Evolutionary conservation across 2,888 invertebrate genomes (phyloP).

Genomic region (Drosophila meridionalis): DNA sequence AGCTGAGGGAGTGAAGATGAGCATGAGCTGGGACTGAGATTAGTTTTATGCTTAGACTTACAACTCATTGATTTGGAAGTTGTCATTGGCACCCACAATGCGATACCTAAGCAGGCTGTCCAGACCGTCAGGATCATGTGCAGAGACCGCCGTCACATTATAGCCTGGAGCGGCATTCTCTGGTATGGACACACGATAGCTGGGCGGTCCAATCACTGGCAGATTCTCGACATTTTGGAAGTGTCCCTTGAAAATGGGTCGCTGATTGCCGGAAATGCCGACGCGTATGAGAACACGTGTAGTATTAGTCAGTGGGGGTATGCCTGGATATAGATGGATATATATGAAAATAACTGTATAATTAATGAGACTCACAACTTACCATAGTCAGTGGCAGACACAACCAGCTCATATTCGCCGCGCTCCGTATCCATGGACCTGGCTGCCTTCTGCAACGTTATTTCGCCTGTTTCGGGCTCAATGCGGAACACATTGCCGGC

Average conservation of each 20-base stretch:
- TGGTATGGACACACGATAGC: conserved; percentile 89
- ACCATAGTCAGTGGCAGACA: conserved; percentile 91
- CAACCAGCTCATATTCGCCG: conserved; percentile 89
- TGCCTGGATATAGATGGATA: conserved; percentile 83
- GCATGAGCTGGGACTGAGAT: background rate
- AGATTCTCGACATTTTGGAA: conserved; percentile 87
- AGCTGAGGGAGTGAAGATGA: conserved; percentile 83
- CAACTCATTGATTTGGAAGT: conserved; percentile 91
- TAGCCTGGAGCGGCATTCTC: conserved; percentile 90
- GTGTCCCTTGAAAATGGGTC: conserved; percentile 92
- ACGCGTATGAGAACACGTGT: conserved; percentile 90
- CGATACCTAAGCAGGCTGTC: conserved; percentile 89
- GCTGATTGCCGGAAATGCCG: conserved; percentile 91
- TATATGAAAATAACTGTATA: background rate
- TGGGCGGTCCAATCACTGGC: conserved; percentile 89
- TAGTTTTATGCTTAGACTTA: conserved; percentile 81
- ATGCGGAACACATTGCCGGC: conserved; percentile 88
- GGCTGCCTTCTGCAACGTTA: conserved; percentile 88
- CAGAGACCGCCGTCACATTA: conserved; percentile 89
- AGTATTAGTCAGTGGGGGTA: conserved; percentile 88
- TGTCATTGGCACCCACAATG: conserved; percentile 91
- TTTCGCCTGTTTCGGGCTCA: conserved; percentile 89
- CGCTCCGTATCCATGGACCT: conserved; percentile 90
- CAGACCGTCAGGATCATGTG: conserved; percentile 92
- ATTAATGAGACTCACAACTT: conserved; percentile 41